Percentiles rank a stretch among this genome's conserved stretches.
phyloP scores from a whole-genome alignment of 2,888 invertebrate genomes.

The Oxycera nigricornis region DNA sequence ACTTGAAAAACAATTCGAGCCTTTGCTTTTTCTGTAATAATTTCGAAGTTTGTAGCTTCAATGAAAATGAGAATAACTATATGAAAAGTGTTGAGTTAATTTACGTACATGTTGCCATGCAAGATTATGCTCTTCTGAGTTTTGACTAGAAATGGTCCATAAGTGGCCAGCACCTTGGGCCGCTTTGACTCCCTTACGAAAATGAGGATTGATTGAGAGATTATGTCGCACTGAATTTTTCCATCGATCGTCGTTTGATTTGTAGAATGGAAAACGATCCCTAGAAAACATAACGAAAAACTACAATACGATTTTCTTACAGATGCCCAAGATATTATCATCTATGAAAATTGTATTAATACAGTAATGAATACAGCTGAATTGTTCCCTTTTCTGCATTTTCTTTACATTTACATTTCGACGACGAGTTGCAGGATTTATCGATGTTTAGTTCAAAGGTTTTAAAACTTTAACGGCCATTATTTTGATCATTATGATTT shows the following conservation, averaged over 20 bases:
- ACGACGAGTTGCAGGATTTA: no score
- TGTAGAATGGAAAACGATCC: slow-evolving; percentile 87
- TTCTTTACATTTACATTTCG: no score
- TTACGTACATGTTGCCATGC: slow-evolving; percentile 66
- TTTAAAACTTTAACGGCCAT: no score
- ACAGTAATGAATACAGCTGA: no score
- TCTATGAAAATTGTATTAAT: no score
- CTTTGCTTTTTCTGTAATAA: slow-evolving; percentile 64
- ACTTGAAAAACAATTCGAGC: slow-evolving; percentile 65
- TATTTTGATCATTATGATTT: no score
- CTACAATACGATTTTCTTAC: not conserved
- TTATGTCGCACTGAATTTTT: slow-evolving; percentile 92
- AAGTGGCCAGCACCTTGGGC: slow-evolving; percentile 88
- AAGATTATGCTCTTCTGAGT: slow-evolving; percentile 65
- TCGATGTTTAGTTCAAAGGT: no score
- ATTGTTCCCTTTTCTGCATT: no score
- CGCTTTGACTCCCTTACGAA: slow-evolving; percentile 85
- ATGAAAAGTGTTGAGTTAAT: no score
- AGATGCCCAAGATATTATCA: no score
- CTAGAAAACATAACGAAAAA: slow-evolving; percentile 65
- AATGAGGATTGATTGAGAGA: slow-evolving; percentile 90
- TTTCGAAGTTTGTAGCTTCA: not conserved
- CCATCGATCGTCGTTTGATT: slow-evolving; percentile 90
- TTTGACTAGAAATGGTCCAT: slow-evolving; percentile 82
- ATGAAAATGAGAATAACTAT: not conserved